Evolutionary conservation across 1,140 invertebrate species (phyloP).

Genomic region (Vanessa atalanta): DNA sequence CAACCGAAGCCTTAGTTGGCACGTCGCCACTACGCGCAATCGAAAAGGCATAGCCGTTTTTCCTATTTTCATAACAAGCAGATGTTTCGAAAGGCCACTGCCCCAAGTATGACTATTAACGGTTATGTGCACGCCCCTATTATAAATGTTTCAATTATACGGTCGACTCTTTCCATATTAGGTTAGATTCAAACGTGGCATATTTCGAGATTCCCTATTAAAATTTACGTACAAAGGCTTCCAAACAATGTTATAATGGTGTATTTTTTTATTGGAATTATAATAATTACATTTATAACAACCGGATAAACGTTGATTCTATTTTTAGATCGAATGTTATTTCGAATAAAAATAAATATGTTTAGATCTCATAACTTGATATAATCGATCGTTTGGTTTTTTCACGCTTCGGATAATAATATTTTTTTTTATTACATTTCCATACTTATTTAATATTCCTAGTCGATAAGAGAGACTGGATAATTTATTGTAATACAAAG

Average conservation of each 20-base stretch:
- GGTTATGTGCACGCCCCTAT: constrained; percentile 46
- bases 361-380: constrained; percentile 17
- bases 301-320: constrained; percentile 3
- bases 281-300: constrained; percentile 10
- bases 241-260: constrained; percentile 9
- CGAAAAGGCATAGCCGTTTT: constrained; percentile 45
- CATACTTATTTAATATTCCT: constrained; percentile 2
- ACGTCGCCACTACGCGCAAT: constrained; percentile 43
- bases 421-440: constrained; percentile 19
- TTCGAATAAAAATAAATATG: constrained; percentile 18
- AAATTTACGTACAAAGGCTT: constrained; percentile 23
- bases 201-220: constrained; percentile 27
- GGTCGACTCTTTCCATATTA: constrained; percentile 40
- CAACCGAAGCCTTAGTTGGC: constrained; percentile 46
- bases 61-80: constrained; percentile 54
- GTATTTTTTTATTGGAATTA: not conserved
- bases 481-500: not conserved
- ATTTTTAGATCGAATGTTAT: constrained; percentile 10
- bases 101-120: constrained; percentile 49
- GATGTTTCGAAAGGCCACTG: constrained; percentile 60
- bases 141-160: constrained; percentile 57
- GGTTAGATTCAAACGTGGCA: constrained; percentile 32
- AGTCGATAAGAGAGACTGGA: not conserved
- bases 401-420: constrained; percentile 11
- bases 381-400: constrained; percentile 20